phyloP scores from a whole-genome alignment of 2,797 vertebrate species.

The Leuciscus waleckii region DNA sequence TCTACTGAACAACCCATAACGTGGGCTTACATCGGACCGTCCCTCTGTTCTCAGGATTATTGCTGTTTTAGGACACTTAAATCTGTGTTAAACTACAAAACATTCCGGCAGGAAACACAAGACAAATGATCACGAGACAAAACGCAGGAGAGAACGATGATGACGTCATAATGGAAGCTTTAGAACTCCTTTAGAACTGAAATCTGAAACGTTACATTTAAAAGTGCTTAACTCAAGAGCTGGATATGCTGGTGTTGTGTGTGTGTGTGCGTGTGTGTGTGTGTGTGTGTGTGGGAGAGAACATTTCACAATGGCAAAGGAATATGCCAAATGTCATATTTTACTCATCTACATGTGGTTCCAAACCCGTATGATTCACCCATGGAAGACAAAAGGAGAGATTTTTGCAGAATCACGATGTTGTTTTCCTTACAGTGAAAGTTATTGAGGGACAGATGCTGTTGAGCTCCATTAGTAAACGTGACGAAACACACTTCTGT shows the following conservation, averaged over 20 bases:
- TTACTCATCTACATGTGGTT: not conserved
- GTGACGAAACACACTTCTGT: no score
- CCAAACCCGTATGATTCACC: not conserved
- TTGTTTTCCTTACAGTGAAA: not conserved
- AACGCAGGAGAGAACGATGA: not conserved
- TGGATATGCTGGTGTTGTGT: not conserved
- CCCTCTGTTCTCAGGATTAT: slow-evolving; percentile 11
- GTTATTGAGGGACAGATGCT: not conserved
- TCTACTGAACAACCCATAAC: slow-evolving; percentile 57
- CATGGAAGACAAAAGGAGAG: not conserved
- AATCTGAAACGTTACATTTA: not conserved
- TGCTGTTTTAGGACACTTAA: slow-evolving; percentile 29
- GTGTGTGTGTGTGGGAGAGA: not conserved
- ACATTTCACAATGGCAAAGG: not conserved
- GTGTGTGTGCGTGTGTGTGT: not conserved
- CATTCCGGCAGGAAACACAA: not conserved
- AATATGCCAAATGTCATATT: not conserved
- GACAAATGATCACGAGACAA: not conserved
- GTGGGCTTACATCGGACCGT: slow-evolving; percentile 48
- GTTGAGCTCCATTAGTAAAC: not conserved
- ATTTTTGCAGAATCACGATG: not conserved
- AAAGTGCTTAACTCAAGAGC: slow-evolving; percentile 14
- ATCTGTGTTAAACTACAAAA: not conserved
- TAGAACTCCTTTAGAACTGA: not conserved
- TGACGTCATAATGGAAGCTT: not conserved